Conservation (phyloP, 1,140 invertebrate species). For the Laodelphax striatellus region DNA sequence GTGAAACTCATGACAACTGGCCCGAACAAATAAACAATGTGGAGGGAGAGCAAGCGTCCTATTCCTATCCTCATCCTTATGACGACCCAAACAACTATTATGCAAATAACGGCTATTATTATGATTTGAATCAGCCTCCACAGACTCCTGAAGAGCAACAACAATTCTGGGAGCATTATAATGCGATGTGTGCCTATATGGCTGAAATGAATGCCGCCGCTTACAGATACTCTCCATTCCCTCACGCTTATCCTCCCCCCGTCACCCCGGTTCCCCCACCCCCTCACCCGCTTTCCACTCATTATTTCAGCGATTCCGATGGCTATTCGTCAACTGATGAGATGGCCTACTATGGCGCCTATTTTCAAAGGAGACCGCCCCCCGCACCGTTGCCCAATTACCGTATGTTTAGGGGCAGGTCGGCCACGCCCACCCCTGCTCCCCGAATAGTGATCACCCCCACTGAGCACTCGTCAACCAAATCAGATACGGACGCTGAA, state of each 20-base stretch:
- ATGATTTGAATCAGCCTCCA: constrained; percentile 21
- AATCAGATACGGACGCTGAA: constrained; percentile 20
- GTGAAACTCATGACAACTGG: background rate
- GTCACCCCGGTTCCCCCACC: constrained; percentile 21
- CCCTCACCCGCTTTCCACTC: background rate
- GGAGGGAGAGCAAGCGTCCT: constrained; percentile 13
- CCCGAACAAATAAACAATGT: background rate
- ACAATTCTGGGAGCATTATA: constrained; percentile 25
- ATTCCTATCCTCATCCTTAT: constrained; percentile 23
- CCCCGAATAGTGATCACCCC: constrained; percentile 10
- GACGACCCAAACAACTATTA: constrained; percentile 21
- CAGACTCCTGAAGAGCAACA: constrained; percentile 20
- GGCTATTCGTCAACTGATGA: constrained; percentile 36
- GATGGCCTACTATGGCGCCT: constrained; percentile 29
- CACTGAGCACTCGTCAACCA: constrained; percentile 14
- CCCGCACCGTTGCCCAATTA: background rate
- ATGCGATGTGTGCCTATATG: constrained; percentile 29
- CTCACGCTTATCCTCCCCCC: constrained; percentile 25
- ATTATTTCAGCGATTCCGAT: constrained; percentile 27
- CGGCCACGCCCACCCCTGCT: background rate
- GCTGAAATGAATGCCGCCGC: constrained; percentile 23
- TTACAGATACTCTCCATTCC: constrained; percentile 22
- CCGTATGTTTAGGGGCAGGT: background rate
- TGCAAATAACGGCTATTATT: constrained; percentile 15
- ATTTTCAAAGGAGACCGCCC: constrained; percentile 14